Conservation (phyloP, 2,797 vertebrate genomes). For the Pachyuromys duprasi region DNA sequence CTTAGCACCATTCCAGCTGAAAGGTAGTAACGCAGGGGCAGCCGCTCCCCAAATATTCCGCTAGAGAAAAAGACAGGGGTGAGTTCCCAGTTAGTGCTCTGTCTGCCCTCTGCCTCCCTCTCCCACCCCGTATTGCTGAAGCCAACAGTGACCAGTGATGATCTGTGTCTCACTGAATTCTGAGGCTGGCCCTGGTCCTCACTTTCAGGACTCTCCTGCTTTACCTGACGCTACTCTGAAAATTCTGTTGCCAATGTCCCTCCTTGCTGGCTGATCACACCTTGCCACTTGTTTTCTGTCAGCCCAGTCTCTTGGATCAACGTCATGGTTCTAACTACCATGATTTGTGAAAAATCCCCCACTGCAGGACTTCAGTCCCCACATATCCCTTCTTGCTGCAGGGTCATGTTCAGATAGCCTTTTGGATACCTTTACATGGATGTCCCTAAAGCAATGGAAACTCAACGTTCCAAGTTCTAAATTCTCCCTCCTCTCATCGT, state of each 20-base stretch:
- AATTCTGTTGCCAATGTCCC: background rate
- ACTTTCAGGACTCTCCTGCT: background rate
- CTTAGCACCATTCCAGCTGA: conserved; percentile 94
- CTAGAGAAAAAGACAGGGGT: conserved; percentile 83
- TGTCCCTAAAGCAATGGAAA: background rate
- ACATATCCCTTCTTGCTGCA: background rate
- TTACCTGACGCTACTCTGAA: rapidly evolving
- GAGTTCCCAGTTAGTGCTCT: background rate
- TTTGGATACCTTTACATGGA: background rate
- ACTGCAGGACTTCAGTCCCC: rapidly evolving
- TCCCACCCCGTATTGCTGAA: rapidly evolving
- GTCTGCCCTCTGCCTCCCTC: no score
- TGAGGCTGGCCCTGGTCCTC: background rate
- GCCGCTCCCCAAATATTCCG: conserved; percentile 97
- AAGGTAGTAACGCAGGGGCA: conserved; percentile 97
- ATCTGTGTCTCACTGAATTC: background rate
- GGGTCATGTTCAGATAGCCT: background rate
- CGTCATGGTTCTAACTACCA: background rate
- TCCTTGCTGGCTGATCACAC: background rate
- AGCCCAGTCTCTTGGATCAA: background rate
- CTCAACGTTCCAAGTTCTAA: background rate
- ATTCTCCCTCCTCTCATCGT: background rate
- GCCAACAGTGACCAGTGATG: background rate
- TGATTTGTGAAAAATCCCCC: background rate
- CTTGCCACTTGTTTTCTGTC: background rate